Conservation (phyloP, 2,888 invertebrate genomes). For the Congeria kusceri region DNA sequence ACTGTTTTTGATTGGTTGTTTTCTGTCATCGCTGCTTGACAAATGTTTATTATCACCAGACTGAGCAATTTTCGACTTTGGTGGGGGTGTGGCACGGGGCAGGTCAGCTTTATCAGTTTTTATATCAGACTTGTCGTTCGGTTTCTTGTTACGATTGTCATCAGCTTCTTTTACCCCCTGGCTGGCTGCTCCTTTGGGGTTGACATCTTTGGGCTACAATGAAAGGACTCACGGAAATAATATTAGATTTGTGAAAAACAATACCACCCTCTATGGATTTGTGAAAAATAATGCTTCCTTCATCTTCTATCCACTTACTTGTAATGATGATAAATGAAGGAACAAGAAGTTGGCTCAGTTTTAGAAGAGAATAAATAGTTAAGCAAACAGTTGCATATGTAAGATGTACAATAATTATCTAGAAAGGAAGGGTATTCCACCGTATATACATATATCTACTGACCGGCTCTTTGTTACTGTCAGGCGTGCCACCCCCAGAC, state of each 20-base stretch:
- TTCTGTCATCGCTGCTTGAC: slow-evolving; percentile 21
- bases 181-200: slow-evolving; percentile 14
- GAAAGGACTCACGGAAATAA: no score
- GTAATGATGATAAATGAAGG: no score
- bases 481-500: neutral
- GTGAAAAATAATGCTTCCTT: no score
- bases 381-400: no score
- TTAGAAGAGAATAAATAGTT: no score
- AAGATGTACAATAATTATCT: no score
- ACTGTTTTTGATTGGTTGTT: slow-evolving; percentile 9
- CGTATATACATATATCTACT: no score
- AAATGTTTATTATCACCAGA: slow-evolving; percentile 13
- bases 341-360: no score
- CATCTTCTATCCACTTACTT: no score
- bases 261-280: no score
- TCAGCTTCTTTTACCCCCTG: slow-evolving; percentile 47
- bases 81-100: slow-evolving; percentile 5
- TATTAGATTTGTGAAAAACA: no score
- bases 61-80: slow-evolving; percentile 51
- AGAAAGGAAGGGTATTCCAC: no score
- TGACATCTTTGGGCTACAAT: slow-evolving; percentile 10
- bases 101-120: slow-evolving; percentile 27
- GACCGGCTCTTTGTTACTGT: slow-evolving; percentile 38
- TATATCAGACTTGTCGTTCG: slow-evolving; percentile 18
- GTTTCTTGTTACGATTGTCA: slow-evolving; percentile 48